phyloP scores from a whole-genome alignment of 2,888 invertebrate genomes.

The Eilema caniola region DNA sequence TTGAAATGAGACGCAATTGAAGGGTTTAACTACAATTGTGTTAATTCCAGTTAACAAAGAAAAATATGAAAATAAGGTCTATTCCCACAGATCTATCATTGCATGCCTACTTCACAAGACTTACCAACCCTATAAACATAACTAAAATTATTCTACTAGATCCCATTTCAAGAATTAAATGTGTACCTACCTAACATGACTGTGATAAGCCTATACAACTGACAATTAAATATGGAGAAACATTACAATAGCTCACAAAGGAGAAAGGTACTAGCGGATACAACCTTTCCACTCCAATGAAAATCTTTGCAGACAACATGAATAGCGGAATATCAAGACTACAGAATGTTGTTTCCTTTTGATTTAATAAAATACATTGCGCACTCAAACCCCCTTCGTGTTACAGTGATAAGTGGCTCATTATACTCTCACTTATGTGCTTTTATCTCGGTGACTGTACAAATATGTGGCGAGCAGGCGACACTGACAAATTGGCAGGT shows the following conservation, averaged over 20 bases:
- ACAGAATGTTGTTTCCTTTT: slow-evolving; percentile 6
- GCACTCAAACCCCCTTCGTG: slow-evolving; percentile 36
- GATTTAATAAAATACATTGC: slow-evolving; percentile 26
- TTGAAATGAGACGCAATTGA: not conserved
- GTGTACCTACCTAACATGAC: not conserved
- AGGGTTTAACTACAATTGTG: not conserved
- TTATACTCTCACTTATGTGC: slow-evolving; percentile 40
- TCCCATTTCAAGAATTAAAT: not conserved
- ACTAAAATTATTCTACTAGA: not conserved
- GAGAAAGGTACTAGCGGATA: not conserved
- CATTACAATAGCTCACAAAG: not conserved
- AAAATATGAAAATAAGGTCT: not conserved
- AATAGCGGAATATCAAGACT: not conserved
- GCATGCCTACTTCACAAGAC: no score
- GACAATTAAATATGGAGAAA: not conserved
- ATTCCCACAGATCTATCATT: not conserved
- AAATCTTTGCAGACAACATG: not conserved
- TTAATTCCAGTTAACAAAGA: not conserved
- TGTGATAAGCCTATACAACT: not conserved
- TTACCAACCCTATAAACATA: no score
- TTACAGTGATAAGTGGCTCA: slow-evolving; percentile 40
- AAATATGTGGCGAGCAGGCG: slow-evolving; percentile 46
- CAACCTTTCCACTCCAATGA: not conserved
- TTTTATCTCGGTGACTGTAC: slow-evolving; percentile 38
- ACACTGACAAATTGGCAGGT: slow-evolving; percentile 65